phyloP scores from a whole-genome alignment of 1,140 invertebrate genomes.

The Branchinecta lynchi region DNA sequence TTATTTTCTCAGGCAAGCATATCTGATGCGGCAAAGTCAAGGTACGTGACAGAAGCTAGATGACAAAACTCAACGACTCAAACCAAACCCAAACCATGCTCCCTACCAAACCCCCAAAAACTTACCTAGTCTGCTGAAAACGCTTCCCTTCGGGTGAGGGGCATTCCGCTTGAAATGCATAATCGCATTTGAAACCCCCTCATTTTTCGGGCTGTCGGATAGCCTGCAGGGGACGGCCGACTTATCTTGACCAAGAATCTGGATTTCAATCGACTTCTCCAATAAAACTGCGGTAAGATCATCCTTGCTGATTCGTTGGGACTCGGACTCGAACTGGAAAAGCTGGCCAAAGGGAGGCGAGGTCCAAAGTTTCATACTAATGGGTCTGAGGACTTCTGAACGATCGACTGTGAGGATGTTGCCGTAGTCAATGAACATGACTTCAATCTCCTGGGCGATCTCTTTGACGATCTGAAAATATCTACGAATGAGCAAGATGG shows the following conservation, averaged over 20 bases:
- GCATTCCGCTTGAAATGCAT: neutral
- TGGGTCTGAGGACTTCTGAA: constrained; percentile 15
- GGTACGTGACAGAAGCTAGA: too few relatives aligned
- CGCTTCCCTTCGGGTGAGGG: neutral
- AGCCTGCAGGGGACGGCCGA: neutral
- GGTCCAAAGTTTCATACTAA: constrained; percentile 11
- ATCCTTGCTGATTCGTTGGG: neutral
- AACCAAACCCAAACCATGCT: too few relatives aligned
- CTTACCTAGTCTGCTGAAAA: neutral
- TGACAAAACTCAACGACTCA: too few relatives aligned
- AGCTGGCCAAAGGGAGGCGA: constrained; percentile 15
- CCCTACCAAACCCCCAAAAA: neutral
- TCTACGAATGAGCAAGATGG: too few relatives aligned
- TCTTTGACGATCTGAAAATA: constrained; percentile 17
- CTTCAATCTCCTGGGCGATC: constrained; percentile 16
- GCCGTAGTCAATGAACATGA: constrained; percentile 20
- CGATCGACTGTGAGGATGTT: constrained; percentile 16
- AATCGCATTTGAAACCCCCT: neutral
- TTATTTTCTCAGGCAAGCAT: too few relatives aligned
- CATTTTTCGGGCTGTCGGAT: neutral
- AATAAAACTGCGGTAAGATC: neutral
- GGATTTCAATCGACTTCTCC: constrained; percentile 14
- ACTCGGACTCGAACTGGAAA: neutral
- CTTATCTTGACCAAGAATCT: neutral
- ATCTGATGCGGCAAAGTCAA: too few relatives aligned